Evolutionary conservation across 2,888 invertebrate species (phyloP), one percentile per base, ranked within the genome.

Genomic region (Eurois occulta): DNA sequence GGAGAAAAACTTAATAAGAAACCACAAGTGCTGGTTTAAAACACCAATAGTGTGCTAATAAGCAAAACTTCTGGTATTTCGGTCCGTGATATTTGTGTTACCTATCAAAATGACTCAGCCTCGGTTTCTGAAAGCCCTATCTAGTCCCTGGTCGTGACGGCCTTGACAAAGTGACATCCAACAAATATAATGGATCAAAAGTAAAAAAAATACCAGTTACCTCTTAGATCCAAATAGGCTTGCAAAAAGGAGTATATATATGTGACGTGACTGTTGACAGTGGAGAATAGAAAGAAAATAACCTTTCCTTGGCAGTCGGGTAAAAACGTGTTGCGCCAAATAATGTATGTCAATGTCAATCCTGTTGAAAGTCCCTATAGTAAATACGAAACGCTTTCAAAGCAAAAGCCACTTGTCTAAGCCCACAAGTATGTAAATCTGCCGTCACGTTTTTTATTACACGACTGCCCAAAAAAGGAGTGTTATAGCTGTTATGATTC

Each of bases 1-100:
- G 35, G 66, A 75, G 7, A 43, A 7, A 58, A 68, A 46, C 32
- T 16, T 32, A 46, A 67, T 5, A 48, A 58, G n/a, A 52, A 72
- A 72, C 70, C 58, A 13, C 66, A 67, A 85, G 11, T 58, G n/a
- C 18, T 1, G 8, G 5, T 68, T 64, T 52, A 52, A 70, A 70
- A 71, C 28, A 85, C 43, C 67, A 64, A 80, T 64, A 58, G 16
- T 71, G n/a, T 74, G 58, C n/a, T 64, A 72, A 65, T 68, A 65
- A 62, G n/a, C 11, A 18, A n/a, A 70, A 69, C 24, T 52, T 24
- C 32, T 60, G 13, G 18, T 78, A 55, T 38, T 35, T 32, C 21
- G 2, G 11, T n/a, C 0, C 3, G 41, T 28, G 35, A 38, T 52
- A 43, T 81, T 46, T n/a, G 55, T 32, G 32, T 35, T 43, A 81